These are phyloP conservation scores for Leuctra nigra DNA, from an alignment of 2,888 invertebrate genomes.

Conservation along the genomic window DNA sequence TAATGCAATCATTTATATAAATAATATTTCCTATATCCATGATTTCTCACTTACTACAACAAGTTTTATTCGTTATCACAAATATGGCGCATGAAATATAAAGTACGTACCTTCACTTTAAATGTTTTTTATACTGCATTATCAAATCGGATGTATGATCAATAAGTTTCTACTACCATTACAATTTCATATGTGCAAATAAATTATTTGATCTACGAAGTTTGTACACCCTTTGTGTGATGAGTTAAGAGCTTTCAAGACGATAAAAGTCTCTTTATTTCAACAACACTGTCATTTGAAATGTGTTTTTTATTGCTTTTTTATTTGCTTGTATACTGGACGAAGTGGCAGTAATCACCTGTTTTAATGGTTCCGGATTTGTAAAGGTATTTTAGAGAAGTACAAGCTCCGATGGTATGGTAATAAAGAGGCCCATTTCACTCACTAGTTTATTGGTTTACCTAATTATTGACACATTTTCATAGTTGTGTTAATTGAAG, in stretches of 20 bases:
- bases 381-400: not conserved
- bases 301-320: constrained; percentile 15
- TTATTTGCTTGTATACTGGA: constrained; percentile 4
- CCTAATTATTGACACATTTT: not conserved
- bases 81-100: no score
- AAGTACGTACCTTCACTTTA: no score
- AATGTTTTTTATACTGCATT: no score
- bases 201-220: not conserved
- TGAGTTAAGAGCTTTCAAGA: constrained; percentile 16
- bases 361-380: constrained; percentile 15
- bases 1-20: no score
- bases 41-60: no score
- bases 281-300: constrained; percentile 7
- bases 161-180: no score
- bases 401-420: not conserved
- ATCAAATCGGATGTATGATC: no score
- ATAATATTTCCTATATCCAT: no score
- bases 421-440: not conserved
- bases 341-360: constrained; percentile 13
- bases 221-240: constrained; percentile 3
- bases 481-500: no score
- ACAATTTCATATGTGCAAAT: no score
- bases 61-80: no score
- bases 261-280: constrained; percentile 13
- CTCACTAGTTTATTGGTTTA: not conserved